These are phyloP conservation scores for Phthorimaea operculella DNA, from an alignment of 1,140 invertebrate species.

Conservation along the genomic window DNA sequence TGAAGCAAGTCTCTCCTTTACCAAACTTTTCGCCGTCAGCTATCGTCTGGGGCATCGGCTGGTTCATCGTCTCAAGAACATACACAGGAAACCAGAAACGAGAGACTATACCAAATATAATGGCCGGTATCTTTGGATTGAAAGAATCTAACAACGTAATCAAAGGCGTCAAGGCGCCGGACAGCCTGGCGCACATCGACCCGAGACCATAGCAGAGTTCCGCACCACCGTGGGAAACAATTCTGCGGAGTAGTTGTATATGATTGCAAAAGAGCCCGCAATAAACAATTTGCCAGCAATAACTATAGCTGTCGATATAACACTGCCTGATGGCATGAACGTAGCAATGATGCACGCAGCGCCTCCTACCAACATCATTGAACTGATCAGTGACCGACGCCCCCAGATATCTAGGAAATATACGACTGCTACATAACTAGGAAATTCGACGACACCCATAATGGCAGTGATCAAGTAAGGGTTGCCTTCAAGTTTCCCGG, in stretches of 20 bases:
- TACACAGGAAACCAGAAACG: constrained; percentile 76
- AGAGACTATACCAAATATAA: constrained; percentile 80
- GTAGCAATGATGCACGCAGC: constrained; percentile 76
- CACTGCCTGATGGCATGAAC: constrained; percentile 70
- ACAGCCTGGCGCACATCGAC: constrained; percentile 86
- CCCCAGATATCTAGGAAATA: constrained; percentile 80
- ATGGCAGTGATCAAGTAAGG: constrained; percentile 85
- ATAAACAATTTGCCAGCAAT: constrained; percentile 86
- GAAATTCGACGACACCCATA: constrained; percentile 84
- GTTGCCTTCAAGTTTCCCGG: constrained; percentile 82
- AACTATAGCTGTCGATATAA: constrained; percentile 68
- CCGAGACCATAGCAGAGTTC: constrained; percentile 86
- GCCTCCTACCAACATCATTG: constrained; percentile 80
- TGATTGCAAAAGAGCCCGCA: constrained; percentile 86
- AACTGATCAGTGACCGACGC: constrained; percentile 75
- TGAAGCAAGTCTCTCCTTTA: constrained; percentile 80
- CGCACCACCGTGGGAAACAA: constrained; percentile 89
- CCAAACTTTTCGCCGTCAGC: constrained; percentile 85
- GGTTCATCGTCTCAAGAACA: constrained; percentile 83
- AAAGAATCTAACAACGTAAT: constrained; percentile 82
- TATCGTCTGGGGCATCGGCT: constrained; percentile 82
- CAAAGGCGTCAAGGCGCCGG: constrained; percentile 84
- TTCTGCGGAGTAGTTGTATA: constrained; percentile 93
- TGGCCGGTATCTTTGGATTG: constrained; percentile 78
- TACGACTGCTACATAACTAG: constrained; percentile 79